These are phyloP conservation scores for Heliconius hermathena DNA, from an alignment of 1,140 invertebrate genomes.

Conservation along the genomic window DNA sequence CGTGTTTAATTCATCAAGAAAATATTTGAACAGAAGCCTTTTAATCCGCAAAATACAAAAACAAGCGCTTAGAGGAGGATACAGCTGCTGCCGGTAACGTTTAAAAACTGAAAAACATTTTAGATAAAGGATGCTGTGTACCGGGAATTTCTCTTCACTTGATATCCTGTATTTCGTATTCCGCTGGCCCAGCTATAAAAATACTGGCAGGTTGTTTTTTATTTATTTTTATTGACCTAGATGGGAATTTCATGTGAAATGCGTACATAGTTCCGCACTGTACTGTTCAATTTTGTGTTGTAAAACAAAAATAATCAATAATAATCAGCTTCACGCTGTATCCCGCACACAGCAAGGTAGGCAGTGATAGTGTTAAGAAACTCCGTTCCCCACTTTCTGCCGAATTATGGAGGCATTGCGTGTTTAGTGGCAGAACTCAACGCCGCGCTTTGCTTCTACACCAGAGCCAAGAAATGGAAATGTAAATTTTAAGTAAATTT, in stretches of 20 bases:
- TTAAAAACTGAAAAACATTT: constrained; percentile 34
- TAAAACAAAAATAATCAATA: background rate
- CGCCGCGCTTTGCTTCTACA: no score
- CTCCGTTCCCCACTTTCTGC: no score
- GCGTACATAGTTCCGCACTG: background rate
- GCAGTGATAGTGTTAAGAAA: no score
- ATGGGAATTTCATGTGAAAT: background rate
- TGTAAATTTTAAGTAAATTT: no score
- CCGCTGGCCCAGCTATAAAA: background rate
- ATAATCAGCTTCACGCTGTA: no score
- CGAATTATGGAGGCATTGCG: no score
- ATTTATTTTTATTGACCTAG: background rate
- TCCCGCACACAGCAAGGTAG: no score
- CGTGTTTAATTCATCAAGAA: background rate
- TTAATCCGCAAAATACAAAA: constrained; percentile 11
- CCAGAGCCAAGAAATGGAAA: no score
- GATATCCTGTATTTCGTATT: constrained; percentile 20
- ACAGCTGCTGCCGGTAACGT: constrained; percentile 33
- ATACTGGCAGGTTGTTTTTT: background rate
- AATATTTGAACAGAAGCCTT: constrained; percentile 3
- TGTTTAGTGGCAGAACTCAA: no score
- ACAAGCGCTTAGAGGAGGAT: constrained; percentile 41
- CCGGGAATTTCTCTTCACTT: constrained; percentile 32
- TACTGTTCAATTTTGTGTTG: background rate
- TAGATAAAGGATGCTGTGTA: constrained; percentile 39